Conservation (phyloP, 2,888 invertebrate species). For the Baccha elongata region DNA sequence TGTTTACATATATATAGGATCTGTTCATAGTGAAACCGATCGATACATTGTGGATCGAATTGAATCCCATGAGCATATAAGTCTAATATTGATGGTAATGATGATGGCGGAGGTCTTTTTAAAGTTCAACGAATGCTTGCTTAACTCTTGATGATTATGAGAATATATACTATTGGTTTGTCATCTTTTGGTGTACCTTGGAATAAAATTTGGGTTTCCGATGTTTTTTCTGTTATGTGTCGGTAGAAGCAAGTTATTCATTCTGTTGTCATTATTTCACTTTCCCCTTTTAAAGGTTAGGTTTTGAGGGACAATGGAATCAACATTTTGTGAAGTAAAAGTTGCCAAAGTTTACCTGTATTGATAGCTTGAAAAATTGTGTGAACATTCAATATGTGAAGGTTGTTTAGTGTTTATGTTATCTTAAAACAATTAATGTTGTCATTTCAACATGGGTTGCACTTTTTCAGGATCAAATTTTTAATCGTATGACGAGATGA, state of each 20-base stretch:
- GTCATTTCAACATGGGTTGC: too few relatives aligned
- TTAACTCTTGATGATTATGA: constrained; percentile 35
- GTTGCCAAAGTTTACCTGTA: too few relatives aligned
- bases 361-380: too few relatives aligned
- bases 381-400: too few relatives aligned
- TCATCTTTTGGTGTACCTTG: not conserved
- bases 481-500: too few relatives aligned
- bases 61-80: constrained; percentile 58
- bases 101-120: constrained; percentile 61
- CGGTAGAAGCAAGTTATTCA: not conserved
- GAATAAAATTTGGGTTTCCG: not conserved
- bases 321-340: not conserved
- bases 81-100: constrained; percentile 67
- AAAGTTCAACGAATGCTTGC: constrained; percentile 73
- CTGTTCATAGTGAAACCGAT: constrained; percentile 60
- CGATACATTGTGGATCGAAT: constrained; percentile 68
- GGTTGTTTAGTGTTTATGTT: too few relatives aligned
- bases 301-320: not conserved
- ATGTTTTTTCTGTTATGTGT: not conserved
- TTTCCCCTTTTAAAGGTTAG: constrained; percentile 4
- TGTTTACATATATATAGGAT: constrained; percentile 15
- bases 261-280: not conserved
- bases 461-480: too few relatives aligned
- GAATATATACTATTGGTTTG: constrained; percentile 13
- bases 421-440: too few relatives aligned